Evolutionary conservation across 2,113 vertebrate species (phyloP).

Genomic region (Archilochus colubris): DNA sequence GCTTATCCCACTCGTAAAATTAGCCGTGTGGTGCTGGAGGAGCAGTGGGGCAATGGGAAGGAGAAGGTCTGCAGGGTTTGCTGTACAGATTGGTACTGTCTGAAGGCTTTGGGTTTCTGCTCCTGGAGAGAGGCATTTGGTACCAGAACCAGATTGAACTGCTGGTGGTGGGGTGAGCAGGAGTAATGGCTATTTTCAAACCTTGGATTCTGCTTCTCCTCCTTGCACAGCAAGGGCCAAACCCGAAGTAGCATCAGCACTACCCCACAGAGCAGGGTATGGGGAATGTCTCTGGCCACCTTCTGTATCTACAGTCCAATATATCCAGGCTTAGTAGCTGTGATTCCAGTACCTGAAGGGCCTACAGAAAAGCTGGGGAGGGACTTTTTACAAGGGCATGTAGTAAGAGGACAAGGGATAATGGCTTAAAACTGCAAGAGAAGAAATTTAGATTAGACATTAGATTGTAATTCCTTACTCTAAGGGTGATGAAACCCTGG

Average conservation of each 20-base stretch:
- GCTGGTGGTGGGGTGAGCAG: not conserved
- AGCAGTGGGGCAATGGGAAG: fast-evolving
- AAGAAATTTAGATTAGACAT: no score
- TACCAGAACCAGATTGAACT: not conserved
- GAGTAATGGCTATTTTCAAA: not conserved
- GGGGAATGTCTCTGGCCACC: not conserved
- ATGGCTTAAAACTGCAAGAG: no score
- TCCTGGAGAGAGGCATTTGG: not conserved
- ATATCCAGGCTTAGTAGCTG: not conserved
- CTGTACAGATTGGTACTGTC: not conserved
- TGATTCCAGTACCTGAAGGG: no score
- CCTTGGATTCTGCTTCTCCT: not conserved
- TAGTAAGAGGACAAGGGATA: no score
- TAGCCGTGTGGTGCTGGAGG: not conserved
- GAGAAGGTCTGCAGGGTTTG: fast-evolving
- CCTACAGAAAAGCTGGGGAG: no score
- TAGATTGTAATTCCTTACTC: no score
- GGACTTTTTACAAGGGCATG: no score
- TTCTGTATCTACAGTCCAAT: not conserved
- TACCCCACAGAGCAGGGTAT: fast-evolving
- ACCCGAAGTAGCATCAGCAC: not conserved
- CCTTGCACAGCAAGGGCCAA: fast-evolving
- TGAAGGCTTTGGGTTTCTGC: not conserved
- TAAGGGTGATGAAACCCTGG: no score
- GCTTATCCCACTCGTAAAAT: not conserved